Conservation (phyloP, 2,888 invertebrate genomes). For the Ormyrus labotus region DNA sequence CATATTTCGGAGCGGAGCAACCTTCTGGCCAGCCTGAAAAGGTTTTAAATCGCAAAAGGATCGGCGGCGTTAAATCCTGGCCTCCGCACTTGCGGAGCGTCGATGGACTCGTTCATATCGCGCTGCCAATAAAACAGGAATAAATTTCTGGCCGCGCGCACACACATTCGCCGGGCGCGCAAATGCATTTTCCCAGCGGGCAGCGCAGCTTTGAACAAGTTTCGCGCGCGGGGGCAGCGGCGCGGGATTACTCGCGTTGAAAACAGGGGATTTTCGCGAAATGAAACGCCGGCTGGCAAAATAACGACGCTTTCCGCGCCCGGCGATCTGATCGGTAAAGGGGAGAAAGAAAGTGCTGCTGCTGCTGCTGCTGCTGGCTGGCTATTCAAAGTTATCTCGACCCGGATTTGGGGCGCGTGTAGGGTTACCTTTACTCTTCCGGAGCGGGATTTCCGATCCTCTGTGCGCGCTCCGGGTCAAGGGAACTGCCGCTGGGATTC, state of each 20-base stretch:
- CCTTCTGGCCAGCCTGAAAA: neutral
- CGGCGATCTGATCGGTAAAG: slow-evolving; percentile 9
- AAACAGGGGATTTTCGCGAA: slow-evolving; percentile 53
- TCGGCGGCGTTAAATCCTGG: slow-evolving; percentile 28
- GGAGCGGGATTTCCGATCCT: slow-evolving; percentile 41
- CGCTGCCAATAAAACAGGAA: slow-evolving; percentile 70
- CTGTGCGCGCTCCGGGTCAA: slow-evolving; percentile 16
- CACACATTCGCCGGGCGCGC: too few species aligned
- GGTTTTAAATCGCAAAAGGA: neutral
- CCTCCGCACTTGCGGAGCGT: neutral
- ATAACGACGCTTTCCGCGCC: neutral
- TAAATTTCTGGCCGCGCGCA: slow-evolving; percentile 64
- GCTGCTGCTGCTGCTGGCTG: neutral
- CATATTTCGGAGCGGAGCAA: neutral
- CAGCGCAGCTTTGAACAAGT: too few species aligned
- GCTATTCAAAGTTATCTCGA: slow-evolving; percentile 45
- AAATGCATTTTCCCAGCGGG: too few species aligned
- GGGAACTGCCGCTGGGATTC: slow-evolving; percentile 28
- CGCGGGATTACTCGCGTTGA: slow-evolving; percentile 52
- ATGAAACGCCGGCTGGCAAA: slow-evolving; percentile 45
- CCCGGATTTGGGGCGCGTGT: slow-evolving; percentile 28
- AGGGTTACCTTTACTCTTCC: neutral
- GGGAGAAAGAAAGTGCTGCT: neutral
- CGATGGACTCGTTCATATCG: slow-evolving; percentile 67
- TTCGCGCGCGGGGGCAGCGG: slow-evolving; percentile 22